Conservation (phyloP, 2,797 vertebrate genomes). For the Thunnus albacares region DNA sequence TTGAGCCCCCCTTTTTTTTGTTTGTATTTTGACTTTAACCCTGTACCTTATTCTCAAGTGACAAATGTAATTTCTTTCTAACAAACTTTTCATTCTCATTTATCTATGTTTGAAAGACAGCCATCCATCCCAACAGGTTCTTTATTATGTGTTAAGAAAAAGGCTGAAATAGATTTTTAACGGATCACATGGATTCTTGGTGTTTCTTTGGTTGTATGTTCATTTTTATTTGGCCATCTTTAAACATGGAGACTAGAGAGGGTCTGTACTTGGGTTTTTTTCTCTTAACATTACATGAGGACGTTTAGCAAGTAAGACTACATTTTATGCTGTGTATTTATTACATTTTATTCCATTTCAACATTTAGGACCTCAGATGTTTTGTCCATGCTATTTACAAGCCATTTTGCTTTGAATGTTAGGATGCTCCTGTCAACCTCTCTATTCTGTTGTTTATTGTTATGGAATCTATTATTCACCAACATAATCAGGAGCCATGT, state of each 20-base stretch:
- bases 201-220: slow-evolving; percentile 21
- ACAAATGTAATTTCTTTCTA: slow-evolving; percentile 12
- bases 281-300: slow-evolving; percentile 29
- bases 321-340: slow-evolving; percentile 78
- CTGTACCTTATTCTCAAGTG: slow-evolving; percentile 20
- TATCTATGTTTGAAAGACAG: slow-evolving; percentile 6
- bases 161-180: slow-evolving; percentile 24
- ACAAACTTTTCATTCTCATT: neutral
- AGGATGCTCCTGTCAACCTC: neutral
- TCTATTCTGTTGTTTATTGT: slow-evolving; percentile 17
- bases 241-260: slow-evolving; percentile 16
- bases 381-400: slow-evolving; percentile 22
- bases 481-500: slow-evolving; percentile 36
- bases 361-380: slow-evolving; percentile 15
- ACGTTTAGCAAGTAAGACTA: slow-evolving; percentile 30
- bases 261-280: slow-evolving; percentile 11
- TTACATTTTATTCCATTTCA: slow-evolving; percentile 67
- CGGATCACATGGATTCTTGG: slow-evolving; percentile 1
- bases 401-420: slow-evolving; percentile 30
- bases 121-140: slow-evolving; percentile 18
- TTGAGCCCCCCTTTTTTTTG: neutral
- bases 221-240: slow-evolving; percentile 22
- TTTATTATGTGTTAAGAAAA: neutral
- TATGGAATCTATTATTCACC: slow-evolving; percentile 9
- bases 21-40: neutral